Evolutionary conservation across 2,888 invertebrate species (phyloP).

Genomic region (Apodemia zela): DNA sequence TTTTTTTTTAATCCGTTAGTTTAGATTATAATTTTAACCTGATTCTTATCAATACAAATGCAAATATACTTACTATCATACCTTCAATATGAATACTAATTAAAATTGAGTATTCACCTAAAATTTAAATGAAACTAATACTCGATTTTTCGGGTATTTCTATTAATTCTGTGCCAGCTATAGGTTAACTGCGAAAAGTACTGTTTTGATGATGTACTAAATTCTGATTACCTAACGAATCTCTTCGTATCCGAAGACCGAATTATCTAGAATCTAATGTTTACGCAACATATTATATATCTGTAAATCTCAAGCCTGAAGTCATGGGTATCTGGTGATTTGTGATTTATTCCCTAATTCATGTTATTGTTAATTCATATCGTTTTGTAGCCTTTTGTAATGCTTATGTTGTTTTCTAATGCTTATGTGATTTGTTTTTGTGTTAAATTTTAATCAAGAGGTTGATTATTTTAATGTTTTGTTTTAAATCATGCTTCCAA

Average conservation of each 20-base stretch:
- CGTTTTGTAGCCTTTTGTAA: not conserved
- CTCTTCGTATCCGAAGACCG: no score
- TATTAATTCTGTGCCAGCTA: not conserved
- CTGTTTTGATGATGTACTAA: no score
- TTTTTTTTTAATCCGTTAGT: no score
- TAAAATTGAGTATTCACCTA: no score
- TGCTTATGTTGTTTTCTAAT: not conserved
- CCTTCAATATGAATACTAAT: no score
- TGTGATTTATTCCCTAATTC: not conserved
- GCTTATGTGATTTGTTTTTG: conserved; percentile 9
- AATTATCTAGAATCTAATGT: no score
- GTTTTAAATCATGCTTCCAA: not conserved
- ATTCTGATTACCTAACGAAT: no score
- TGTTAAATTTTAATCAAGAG: not conserved
- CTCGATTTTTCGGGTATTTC: not conserved
- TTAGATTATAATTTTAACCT: no score
- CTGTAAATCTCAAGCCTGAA: not conserved
- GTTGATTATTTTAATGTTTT: not conserved
- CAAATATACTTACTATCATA: no score
- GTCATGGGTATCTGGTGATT: not conserved
- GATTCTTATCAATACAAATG: no score
- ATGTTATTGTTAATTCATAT: not conserved
- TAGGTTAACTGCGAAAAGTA: not conserved
- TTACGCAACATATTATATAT: not conserved
- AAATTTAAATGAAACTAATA: no score